phyloP scores from a whole-genome alignment of 2,113 vertebrate species.

The Microcebus ravelobensis region DNA sequence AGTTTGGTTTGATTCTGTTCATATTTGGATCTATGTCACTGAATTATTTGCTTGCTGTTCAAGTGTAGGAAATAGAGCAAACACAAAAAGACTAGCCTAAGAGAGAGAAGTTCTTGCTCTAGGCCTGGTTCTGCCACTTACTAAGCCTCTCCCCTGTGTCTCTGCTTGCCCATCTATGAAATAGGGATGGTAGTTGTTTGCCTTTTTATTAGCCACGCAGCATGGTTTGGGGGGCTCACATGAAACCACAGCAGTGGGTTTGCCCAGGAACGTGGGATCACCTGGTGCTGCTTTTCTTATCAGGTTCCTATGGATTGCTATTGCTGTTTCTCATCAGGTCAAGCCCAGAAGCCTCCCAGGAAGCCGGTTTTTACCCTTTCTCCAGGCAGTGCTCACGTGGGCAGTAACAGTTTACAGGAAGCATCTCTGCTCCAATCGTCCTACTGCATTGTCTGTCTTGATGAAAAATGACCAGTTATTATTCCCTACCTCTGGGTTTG shows the following conservation, averaged over 20 bases:
- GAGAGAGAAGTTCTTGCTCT: neutral
- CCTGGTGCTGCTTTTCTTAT: neutral
- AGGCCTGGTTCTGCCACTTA: neutral
- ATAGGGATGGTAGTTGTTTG: neutral
- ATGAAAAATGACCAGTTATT: conserved; percentile 75
- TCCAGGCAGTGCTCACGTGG: neutral
- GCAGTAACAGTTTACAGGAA: neutral
- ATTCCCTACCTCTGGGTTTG: conserved; percentile 56
- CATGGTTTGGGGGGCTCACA: rapidly evolving
- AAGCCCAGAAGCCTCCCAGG: neutral
- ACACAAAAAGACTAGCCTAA: neutral
- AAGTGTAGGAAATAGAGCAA: neutral
- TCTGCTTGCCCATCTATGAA: neutral
- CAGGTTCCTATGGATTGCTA: rapidly evolving
- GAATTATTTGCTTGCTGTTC: neutral
- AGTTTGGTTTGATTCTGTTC: neutral
- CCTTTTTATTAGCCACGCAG: neutral
- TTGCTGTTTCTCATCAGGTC: neutral
- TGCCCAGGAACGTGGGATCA: neutral
- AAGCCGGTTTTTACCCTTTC: neutral
- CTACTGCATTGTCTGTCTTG: conserved; percentile 49
- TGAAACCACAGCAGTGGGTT: rapidly evolving
- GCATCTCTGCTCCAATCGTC: neutral
- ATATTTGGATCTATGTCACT: neutral
- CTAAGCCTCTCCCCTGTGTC: neutral